Percentiles rank a stretch among this genome's conserved stretches.
These are phyloP conservation scores for Theonella swinhoei DNA, from an alignment of 37 sponge, comb jelly and placozoan genomes.

Conservation along the genomic window DNA sequence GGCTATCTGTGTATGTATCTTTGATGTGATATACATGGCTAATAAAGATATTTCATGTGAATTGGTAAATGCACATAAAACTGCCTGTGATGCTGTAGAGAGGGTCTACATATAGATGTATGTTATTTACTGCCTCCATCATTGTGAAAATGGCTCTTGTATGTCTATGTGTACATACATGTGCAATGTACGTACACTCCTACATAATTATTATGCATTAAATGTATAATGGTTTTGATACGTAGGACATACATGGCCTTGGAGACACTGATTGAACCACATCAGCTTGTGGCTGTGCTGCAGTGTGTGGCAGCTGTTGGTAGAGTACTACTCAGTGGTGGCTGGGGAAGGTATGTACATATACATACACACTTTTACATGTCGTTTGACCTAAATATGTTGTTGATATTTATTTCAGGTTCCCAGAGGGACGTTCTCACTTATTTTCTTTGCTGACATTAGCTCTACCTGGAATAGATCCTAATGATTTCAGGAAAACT, in stretches of 20 bases:
- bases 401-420: slow-evolving; percentile 22
- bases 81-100: too few species aligned
- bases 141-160: neutral
- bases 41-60: too few species aligned
- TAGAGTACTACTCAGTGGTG: slow-evolving; percentile 58
- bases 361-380: neutral
- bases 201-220: neutral
- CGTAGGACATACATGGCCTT: slow-evolving; percentile 80
- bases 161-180: neutral
- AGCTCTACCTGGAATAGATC: slow-evolving; percentile 88
- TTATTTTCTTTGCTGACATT: slow-evolving; percentile 74
- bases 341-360: slow-evolving; percentile 27
- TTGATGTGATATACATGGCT: too few species aligned
- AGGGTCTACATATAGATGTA: too few species aligned
- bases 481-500: slow-evolving; percentile 91
- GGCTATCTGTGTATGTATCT: too few species aligned
- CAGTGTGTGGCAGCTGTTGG: slow-evolving; percentile 74
- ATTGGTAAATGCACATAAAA: too few species aligned
- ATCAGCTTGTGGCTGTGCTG: slow-evolving; percentile 81
- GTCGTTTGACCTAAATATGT: neutral
- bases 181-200: neutral
- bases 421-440: slow-evolving; percentile 82
- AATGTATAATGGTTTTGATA: too few species aligned
- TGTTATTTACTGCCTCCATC: neutral
- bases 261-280: slow-evolving; percentile 93